Evolutionary conservation across 1,140 invertebrate genomes (phyloP).

Genomic region (Coptotermes formosanus): DNA sequence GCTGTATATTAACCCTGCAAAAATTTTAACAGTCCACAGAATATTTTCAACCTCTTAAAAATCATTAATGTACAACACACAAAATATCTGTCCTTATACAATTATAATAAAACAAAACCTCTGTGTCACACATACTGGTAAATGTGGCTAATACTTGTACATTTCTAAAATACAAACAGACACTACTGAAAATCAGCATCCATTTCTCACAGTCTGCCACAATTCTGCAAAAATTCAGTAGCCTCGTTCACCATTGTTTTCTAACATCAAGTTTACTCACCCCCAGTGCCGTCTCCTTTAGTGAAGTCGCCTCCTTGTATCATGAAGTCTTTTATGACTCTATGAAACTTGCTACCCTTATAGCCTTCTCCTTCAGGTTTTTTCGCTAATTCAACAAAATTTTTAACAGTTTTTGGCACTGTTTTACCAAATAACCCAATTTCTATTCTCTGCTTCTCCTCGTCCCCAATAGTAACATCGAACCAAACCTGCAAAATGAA

Average conservation of each 20-base stretch:
- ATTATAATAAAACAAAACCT: no score
- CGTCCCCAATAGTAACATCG: conserved; percentile 84
- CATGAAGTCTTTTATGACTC: conserved; percentile 94
- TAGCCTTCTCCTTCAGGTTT: conserved; percentile 78
- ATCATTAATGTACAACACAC: no score
- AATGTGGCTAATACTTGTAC: no score
- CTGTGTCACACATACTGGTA: no score
- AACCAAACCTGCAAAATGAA: conserved; percentile 80
- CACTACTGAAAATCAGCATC: no score
- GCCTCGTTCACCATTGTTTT: background rate
- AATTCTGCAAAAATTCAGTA: background rate
- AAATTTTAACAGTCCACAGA: no score
- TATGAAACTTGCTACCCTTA: conserved; percentile 88
- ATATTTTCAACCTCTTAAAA: no score
- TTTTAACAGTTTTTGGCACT: conserved; percentile 91
- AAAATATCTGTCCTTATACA: no score
- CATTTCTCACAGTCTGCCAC: no score
- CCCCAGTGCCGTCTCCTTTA: conserved; percentile 88
- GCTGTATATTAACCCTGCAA: no score
- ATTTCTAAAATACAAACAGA: no score
- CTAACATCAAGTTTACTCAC: conserved; percentile 48
- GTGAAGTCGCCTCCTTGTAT: conserved; percentile 94
- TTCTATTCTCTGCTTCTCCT: conserved; percentile 73
- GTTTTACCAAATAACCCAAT: conserved; percentile 95
- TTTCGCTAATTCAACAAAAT: conserved; percentile 84